phyloP scores from a whole-genome alignment of 92 coral and sea anemone species.

The Virgularia gustaviana region DNA sequence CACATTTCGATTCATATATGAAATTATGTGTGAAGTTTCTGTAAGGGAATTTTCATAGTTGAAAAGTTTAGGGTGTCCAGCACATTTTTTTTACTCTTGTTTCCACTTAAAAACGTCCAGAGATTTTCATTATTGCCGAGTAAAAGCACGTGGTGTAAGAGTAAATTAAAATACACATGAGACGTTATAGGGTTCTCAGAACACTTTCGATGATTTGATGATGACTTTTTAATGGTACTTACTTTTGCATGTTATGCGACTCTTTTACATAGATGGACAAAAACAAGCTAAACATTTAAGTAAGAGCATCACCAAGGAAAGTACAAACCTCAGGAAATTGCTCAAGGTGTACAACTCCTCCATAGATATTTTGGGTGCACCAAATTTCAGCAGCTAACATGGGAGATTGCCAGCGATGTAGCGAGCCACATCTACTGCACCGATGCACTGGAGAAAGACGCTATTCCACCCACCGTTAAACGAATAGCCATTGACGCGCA shows the following conservation, averaged over 20 bases:
- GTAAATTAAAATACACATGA: too few species aligned
- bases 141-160: too few species aligned
- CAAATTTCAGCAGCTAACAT: neutral
- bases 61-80: too few species aligned
- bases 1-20: too few species aligned
- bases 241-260: slow-evolving; percentile 8
- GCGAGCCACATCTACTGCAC: neutral
- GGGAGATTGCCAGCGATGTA: neutral
- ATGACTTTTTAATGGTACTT: neutral
- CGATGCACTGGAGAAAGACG: neutral
- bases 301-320: slow-evolving; percentile 48
- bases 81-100: too few species aligned
- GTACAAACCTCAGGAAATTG: slow-evolving; percentile 39
- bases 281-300: slow-evolving; percentile 50
- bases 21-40: too few species aligned
- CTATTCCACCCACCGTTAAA: slow-evolving; percentile 37
- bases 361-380: slow-evolving; percentile 49
- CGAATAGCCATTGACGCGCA: slow-evolving; percentile 55
- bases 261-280: slow-evolving; percentile 71
- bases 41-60: too few species aligned
- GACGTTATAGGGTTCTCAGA: too few species aligned
- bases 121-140: too few species aligned
- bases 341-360: slow-evolving; percentile 50
- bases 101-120: too few species aligned
- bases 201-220: too few species aligned